Evolutionary conservation across 2,113 vertebrate species (phyloP).

Genomic region (Strix aluco): DNA sequence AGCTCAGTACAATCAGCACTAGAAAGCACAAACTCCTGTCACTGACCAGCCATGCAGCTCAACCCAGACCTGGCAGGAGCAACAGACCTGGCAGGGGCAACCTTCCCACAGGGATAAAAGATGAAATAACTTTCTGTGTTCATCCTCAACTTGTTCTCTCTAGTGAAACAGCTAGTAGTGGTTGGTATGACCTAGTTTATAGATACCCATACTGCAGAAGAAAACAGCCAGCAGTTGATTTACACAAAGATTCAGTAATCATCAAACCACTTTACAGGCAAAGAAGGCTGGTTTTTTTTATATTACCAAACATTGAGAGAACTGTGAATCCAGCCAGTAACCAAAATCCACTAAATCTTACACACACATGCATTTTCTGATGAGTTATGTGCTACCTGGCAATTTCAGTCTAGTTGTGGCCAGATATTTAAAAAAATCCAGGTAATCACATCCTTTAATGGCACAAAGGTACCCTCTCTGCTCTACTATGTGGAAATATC

Average conservation of each 20-base stretch:
- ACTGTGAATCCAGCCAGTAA: not conserved
- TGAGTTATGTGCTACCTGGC: not conserved
- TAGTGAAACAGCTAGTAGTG: not conserved
- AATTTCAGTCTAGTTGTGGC: not conserved
- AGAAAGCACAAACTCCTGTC: not conserved
- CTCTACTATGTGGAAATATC: not conserved
- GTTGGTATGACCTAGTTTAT: not conserved
- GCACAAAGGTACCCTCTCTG: not conserved
- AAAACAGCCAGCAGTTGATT: not conserved
- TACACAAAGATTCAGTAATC: not conserved
- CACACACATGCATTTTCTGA: not conserved
- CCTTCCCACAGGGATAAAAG: not conserved
- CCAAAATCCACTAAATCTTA: not conserved
- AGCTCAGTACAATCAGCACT: not conserved
- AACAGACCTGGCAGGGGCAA: not conserved
- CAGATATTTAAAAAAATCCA: not conserved
- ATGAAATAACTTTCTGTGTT: not conserved
- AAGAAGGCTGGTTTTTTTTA: not conserved
- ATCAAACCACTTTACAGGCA: not conserved
- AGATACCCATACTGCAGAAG: not conserved
- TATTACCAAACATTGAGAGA: not conserved
- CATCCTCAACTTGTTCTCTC: not conserved
- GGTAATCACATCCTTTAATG: not conserved
- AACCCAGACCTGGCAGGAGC: not conserved
- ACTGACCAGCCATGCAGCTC: not conserved